Base-by-base conservation (phyloP, 2,888 invertebrate genomes). In the Ochlodes sylvanus region DNA sequence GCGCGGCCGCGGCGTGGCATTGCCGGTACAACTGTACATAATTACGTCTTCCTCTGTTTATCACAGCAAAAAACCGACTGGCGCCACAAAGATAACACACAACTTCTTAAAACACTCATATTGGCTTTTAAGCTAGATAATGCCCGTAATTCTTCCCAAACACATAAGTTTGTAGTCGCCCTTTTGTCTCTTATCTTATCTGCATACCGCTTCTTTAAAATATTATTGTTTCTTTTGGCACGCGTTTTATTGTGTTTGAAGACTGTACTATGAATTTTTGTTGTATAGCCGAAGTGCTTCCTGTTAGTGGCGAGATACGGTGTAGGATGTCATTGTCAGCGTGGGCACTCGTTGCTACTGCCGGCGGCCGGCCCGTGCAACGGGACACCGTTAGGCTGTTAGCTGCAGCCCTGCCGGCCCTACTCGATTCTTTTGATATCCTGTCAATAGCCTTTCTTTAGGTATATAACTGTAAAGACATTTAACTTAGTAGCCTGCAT, bases 51-150 rank as follows among this genome's bases (percentile, higher is more conserved):
- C 57, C 50, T 61, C 62, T 55, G 44, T 67, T 65, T 69, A 65
- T 64, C 65, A 61, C 41, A 60, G 64, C 50, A 81, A 86, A 87
- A 87, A 84, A 79, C 77, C 74, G 79, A 75, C 82, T 81, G 88
- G 89, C 88, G 89, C 87, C 88, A 85, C 85, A 81, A 73, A 76
- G 80, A 82, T 84, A 84, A 82, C 77, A n/a, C 73, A 75, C 72
- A 73, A 72, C 72, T 73, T 76, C 75, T 76, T 78, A 76, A 80
- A 80, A 79, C 71, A 76, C 71, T 77, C 79, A 73, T 77, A 77
- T 81, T 75, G 73, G 76, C 79, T 79, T 79, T 81, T 76, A 77
- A 76, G 73, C 70, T 71, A 77, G 84, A 84, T 83, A 85, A 82
- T 80, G 75, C 75, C 76, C 76, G 83, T 72, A 75, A 75, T 77